Evolutionary conservation across 1,140 invertebrate genomes (phyloP), one percentile per base, ranked within the genome.

Genomic region (Drosophila subpulchrella): DNA sequence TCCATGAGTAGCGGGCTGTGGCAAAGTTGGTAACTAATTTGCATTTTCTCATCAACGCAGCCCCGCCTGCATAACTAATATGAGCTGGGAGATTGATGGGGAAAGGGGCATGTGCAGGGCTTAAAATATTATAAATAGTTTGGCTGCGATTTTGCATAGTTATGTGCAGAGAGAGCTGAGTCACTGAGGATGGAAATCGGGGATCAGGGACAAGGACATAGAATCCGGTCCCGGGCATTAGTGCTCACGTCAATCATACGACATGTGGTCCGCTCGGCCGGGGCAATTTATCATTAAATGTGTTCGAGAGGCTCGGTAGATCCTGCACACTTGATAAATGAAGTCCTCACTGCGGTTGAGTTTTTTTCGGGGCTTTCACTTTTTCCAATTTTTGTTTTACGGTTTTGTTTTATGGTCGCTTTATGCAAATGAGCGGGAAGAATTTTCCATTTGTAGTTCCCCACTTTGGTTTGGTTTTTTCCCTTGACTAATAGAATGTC

Each of bases 21-120:
- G 83, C 78, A 88, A 86, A 85, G 82, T 85, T 85, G 78, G 66
- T 46, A 88, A 88, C 83, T 88, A 88, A 88, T 88, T 88, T 88
- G 83, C 83, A 88, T 88, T 83, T 88, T 88, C 83, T 88, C 83
- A 88, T 88, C 83, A 88, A 86, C 80, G 72, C 79, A 77, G 59
- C 53, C 75, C 63, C 75, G 83, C 68, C 83, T 85, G 82, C 83
- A 85, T 86, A 86, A 78, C 82, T 86, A 88, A 86, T 86, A 81
- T 63, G 67, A 53, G 53, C 15, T 11, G 38, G 15, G 27, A 42
- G 50, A 61, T 61, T 74, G 65, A 50, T 48, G 65, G 46, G 15
- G 20, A 30, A 6, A 3, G 38, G 15, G 36, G 13, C 36, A 6
- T 17, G 58, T 30, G 42, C 51, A 50, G 71, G 57, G 62, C 55